Base-by-base conservation (phyloP, 2,888 invertebrate species). In the Sinelater perroti region DNA sequence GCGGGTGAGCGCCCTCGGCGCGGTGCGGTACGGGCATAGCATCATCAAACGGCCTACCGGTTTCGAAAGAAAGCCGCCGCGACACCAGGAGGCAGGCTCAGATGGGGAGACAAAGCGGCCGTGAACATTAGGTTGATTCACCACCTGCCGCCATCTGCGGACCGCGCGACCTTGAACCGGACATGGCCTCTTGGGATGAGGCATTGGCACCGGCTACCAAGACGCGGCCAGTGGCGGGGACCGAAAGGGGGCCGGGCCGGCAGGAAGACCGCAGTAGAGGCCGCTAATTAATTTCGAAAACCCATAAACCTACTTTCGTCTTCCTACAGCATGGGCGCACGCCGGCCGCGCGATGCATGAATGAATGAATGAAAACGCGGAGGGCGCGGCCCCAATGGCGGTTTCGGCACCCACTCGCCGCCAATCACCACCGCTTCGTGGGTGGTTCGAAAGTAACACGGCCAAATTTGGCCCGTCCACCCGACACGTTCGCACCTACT, bases 101-200 rank as follows among this genome's bases (percentile, higher is more conserved):
- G 51, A 53, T 49, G 54, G 31, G 24, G 42, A 53, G 57, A 58
- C 58, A 58, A 58, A 47, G 42, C 36, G 50, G 51, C 50, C 56
- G 20, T 51, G 50, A 44, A 42, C 21, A 33, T 40, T 40, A 20
- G 20, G 21, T 47, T 24, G 52, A 33, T 36, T 46, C 33, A 47
- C 60, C 62, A 64, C 62, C 62, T 62, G 61, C 59, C 62, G 59
- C 57, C 63, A 64, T 59, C 63, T 64, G 63, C 60, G 35, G 56
- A 56, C 56, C 63, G 61, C 51, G 42, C 45, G 63, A 60, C 63
- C 63, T 64, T 64, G 63, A 60, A 60, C 59, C 42, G 55, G 56
- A 51, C 49, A 52, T 35, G 52, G 58, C 58, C 46, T 60, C 55
- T 38, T 50, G 52, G 51, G 56, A 56, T 31, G 51, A 62, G 61